A percentile compares a stretch with the other conserved stretches of the same genome.
These are phyloP conservation scores for Peromyscus leucopus DNA, from an alignment of 2,113 vertebrate species.

Conservation along the genomic window DNA sequence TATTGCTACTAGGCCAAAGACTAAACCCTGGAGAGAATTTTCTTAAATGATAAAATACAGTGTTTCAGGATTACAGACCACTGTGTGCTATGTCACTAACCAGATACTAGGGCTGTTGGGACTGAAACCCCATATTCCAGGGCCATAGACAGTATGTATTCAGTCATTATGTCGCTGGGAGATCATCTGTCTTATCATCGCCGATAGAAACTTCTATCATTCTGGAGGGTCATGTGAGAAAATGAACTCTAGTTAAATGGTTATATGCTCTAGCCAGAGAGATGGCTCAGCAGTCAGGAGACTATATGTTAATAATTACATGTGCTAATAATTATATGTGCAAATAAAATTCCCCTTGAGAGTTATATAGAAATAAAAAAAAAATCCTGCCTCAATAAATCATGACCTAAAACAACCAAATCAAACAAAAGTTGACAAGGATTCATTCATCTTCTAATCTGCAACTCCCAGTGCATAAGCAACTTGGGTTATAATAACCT, in stretches of 20 bases:
- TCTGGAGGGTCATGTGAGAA: slow-evolving; percentile 25
- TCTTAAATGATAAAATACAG: slow-evolving; percentile 85
- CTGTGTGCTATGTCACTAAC: slow-evolving; percentile 77
- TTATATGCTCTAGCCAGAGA: not conserved
- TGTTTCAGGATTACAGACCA: slow-evolving; percentile 84
- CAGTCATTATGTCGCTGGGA: slow-evolving; percentile 68
- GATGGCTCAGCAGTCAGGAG: not conserved
- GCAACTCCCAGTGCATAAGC: not conserved
- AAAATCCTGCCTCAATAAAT: not conserved
- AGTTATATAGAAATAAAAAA: slow-evolving; percentile 40
- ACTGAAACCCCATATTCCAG: slow-evolving; percentile 80
- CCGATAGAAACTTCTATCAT: slow-evolving; percentile 48
- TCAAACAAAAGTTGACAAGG: slow-evolving; percentile 45
- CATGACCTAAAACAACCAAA: not conserved
- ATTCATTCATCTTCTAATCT: slow-evolving; percentile 31
- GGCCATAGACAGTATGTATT: slow-evolving; percentile 31
- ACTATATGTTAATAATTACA: not conserved
- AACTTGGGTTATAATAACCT: not conserved
- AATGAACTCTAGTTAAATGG: slow-evolving; percentile 36
- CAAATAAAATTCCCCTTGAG: slow-evolving; percentile 9
- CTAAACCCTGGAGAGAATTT: slow-evolving; percentile 67
- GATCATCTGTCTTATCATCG: slow-evolving; percentile 67
- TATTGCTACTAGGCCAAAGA: slow-evolving; percentile 82
- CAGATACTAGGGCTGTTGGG: slow-evolving; percentile 69
- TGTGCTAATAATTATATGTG: not conserved